phyloP scores from a whole-genome alignment of 2,797 vertebrate genomes.

The Acridotheres tristis region DNA sequence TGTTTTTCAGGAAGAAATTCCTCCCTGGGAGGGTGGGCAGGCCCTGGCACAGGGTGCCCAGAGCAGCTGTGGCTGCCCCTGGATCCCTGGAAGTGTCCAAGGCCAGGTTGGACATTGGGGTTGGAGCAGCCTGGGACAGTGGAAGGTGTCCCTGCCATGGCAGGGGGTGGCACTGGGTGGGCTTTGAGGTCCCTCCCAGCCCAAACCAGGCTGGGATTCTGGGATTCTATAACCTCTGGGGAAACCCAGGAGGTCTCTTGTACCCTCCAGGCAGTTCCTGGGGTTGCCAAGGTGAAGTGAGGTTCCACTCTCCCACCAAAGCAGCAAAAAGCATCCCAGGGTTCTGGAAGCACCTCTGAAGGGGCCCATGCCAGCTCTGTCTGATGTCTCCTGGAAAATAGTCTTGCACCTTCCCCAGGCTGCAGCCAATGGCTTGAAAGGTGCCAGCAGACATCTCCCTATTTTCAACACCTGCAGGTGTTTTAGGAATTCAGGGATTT shows the following conservation, averaged over 20 bases:
- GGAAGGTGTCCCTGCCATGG: neutral
- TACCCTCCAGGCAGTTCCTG: rapidly evolving
- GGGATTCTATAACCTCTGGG: rapidly evolving
- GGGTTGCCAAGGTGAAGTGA: neutral
- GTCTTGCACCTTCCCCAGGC: neutral
- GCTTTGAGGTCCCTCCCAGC: neutral
- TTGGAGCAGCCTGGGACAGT: neutral
- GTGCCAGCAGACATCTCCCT: neutral
- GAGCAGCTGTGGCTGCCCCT: neutral
- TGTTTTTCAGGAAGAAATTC: neutral
- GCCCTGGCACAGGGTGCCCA: neutral
- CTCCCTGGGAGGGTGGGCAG: rapidly evolving
- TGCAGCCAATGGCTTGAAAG: neutral
- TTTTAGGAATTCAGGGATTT: neutral
- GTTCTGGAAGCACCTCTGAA: neutral
- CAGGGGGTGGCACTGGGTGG: neutral
- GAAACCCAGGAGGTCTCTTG: neutral
- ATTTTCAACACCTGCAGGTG: neutral
- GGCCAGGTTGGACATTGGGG: neutral
- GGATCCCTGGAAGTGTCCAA: neutral
- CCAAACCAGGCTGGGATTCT: neutral
- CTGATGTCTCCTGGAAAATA: neutral
- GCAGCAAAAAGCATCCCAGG: neutral
- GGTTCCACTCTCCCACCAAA: neutral
- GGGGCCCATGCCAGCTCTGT: neutral